phyloP scores from a whole-genome alignment of 2,113 vertebrate genomes.

The Salvator merianae region DNA sequence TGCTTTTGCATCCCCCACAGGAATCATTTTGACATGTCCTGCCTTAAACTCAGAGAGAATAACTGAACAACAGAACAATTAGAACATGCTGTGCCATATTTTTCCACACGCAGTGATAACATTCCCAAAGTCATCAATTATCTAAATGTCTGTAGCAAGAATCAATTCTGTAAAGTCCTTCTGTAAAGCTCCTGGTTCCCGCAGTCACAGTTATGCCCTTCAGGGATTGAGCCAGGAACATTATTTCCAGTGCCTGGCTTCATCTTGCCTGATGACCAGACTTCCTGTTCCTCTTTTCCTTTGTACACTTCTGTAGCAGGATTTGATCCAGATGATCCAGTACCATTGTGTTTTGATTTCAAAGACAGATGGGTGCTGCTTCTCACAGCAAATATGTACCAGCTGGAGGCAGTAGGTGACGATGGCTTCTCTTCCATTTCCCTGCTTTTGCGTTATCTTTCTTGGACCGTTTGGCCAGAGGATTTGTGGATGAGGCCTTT shows the following conservation, averaged over 20 bases:
- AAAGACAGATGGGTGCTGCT: accelerated
- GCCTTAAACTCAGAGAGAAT: background rate
- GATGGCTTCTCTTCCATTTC: background rate
- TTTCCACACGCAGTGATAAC: background rate
- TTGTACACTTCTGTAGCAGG: background rate
- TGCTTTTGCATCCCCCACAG: background rate
- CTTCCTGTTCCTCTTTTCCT: background rate
- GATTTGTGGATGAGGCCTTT: background rate
- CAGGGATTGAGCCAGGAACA: background rate
- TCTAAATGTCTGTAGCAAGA: background rate
- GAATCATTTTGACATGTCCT: background rate
- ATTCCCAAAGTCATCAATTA: background rate
- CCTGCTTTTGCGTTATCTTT: background rate
- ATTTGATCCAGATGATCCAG: constrained; percentile 7
- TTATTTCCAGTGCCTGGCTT: background rate
- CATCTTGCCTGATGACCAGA: background rate
- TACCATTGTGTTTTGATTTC: background rate
- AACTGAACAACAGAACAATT: background rate
- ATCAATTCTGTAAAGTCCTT: background rate
- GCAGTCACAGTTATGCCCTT: background rate
- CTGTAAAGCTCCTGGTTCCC: background rate
- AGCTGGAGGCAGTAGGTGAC: too few relatives aligned
- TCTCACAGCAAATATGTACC: too few relatives aligned
- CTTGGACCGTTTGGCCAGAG: background rate
- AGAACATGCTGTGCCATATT: background rate